Evolutionary conservation across 1,140 invertebrate species (phyloP).

Genomic region (Prorops nasuta): DNA sequence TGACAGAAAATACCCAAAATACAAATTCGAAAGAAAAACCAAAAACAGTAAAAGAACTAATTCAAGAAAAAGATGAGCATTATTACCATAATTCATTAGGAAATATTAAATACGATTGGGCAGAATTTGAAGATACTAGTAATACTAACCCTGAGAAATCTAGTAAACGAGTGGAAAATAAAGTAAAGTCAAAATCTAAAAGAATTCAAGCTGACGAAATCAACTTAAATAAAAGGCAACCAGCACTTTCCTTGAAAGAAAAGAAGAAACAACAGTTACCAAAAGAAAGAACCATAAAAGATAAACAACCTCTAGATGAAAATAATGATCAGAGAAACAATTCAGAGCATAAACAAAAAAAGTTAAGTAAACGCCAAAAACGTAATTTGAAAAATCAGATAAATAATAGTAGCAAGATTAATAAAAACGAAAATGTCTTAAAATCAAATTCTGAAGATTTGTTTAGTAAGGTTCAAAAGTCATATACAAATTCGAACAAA

Average conservation of each 20-base stretch:
- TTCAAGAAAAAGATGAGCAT: slow-evolving; percentile 31
- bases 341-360: slow-evolving; percentile 9
- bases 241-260: slow-evolving; percentile 22
- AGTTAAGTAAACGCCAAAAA: slow-evolving; percentile 43
- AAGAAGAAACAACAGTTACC: slow-evolving; percentile 11
- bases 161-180: too few species aligned
- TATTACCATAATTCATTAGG: slow-evolving; percentile 20
- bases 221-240: slow-evolving; percentile 28
- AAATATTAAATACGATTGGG: slow-evolving; percentile 40
- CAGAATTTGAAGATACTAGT: slow-evolving; percentile 34
- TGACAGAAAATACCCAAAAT: slow-evolving; percentile 39
- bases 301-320: not conserved
- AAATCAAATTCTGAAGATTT: too few species aligned
- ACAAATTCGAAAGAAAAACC: slow-evolving; percentile 48
- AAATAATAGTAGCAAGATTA: too few species aligned
- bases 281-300: slow-evolving; percentile 16
- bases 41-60: slow-evolving; percentile 42
- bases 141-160: not conserved
- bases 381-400: slow-evolving; percentile 28
- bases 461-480: too few species aligned
- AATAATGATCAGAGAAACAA: slow-evolving; percentile 10
- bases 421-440: too few species aligned
- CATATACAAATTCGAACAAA: too few species aligned
- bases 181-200: too few species aligned
- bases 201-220: slow-evolving; percentile 14